Base-by-base conservation (phyloP, 2,888 invertebrate species). In the Patella ulyssiponensis region DNA sequence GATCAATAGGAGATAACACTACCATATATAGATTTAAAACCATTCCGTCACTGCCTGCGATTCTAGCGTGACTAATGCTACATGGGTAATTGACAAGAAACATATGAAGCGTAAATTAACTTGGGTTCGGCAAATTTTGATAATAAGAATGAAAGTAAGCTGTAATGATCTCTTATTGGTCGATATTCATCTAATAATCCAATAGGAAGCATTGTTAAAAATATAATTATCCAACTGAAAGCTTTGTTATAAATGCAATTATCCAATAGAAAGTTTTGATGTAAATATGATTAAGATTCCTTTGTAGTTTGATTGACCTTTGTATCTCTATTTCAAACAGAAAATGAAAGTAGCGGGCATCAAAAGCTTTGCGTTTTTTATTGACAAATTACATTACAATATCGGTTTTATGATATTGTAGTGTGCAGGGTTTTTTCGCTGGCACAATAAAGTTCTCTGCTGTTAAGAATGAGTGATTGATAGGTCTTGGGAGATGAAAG, bases 81-180 rank as follows among this genome's bases (percentile, higher is more conserved):
- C 64, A 64, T 23, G 64, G 64, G 64, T 64, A 64, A 64, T 64
- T 64, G 20, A 64, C 64, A 64, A 23, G 20, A 64, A 64, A 64
- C 64, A 64, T 64, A 64, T 23, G 20, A 64, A 23, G 64, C 64
- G 64, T 64, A 64, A 64, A 64, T 64, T 64, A 64, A 23, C 20
- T 64, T 64, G 20, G 64, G 23, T 23, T 64, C 15, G 64, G 64
- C 20, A 64, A 64, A 64, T 64, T 20, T 23, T 64, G 20, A 64
- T 23, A 64, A 64, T 64, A 64, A 64, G 64, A 64, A 23, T 23
- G 20, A 23, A 64, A 64, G 23, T 23, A 23, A 64, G 64, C 64
- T 64, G 23, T 64, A 64, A 64, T 64, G 20, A 64, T 64, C 23
- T 23, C 23, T 20, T 64, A 64, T 64, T 64, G 64, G 64, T 64